Evolutionary conservation across 1,140 invertebrate species (phyloP), one percentile per base, ranked within the genome.

Genomic region (Caenorhabditis latens): DNA sequence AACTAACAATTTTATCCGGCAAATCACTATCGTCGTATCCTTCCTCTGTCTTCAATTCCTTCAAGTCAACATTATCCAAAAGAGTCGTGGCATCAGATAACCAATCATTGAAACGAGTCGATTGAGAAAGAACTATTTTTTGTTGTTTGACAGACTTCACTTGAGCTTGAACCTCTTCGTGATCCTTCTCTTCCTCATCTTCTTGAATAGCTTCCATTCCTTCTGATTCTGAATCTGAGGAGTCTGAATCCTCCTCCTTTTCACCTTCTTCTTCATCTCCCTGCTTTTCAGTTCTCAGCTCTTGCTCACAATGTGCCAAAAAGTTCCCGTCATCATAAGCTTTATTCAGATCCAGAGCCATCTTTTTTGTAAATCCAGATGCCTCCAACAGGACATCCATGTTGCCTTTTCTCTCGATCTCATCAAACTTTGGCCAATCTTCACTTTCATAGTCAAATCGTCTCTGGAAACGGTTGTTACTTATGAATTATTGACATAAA

Each of bases 391-490:
- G 96, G 14, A 95, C 94, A 94, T 99, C 97, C 57, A 99, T 93
- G 90, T 94, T 94, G 92, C 96, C 95, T 90, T 96, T 95, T 57
- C 96, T 92, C 92, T 91, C 90, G 58, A 98, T 93, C 93, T 98
- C 96, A 79, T 94, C 92, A 93, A 99, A 99, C 86, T 94, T 95
- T 32, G 98, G 98, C 93, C 95, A 96, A 6, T 96, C 93, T 91
- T 96, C 95, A 93, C 96, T 97, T 93, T 99, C 97, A 93, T 96
- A 99, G 1, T 94, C 94, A 93, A 98, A 99, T 84, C 96, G 94
- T 93, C 95, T 32, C 32, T 32, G 32, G 32, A 32, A 32, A 32
- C n/a, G n/a, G 32, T 32, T 32, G 32, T 0, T 32, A 32, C 32
- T 32, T 32, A 32, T 32, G 32, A 32, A 32, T 32, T 32, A 2